phyloP scores from a whole-genome alignment of 2,888 invertebrate genomes.

The Nephrotoma guestfalica region DNA sequence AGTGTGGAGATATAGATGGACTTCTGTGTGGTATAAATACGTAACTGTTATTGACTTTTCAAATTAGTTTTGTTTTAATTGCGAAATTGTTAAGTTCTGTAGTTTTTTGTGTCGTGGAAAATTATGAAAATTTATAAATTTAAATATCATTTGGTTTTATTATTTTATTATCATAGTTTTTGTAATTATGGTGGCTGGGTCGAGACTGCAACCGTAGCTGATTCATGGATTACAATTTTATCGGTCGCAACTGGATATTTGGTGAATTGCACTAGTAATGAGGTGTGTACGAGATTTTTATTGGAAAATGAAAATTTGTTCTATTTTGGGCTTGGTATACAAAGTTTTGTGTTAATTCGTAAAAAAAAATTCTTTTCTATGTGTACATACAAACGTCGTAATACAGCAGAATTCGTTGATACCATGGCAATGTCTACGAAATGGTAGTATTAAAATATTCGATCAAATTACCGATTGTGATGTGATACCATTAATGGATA shows the following conservation, averaged over 20 bases:
- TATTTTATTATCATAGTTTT: not conserved
- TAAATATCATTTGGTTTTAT: not conserved
- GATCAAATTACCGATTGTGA: slow-evolving; percentile 44
- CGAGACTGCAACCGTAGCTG: not conserved
- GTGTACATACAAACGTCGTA: not conserved
- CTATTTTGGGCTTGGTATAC: not conserved
- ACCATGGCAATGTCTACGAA: not conserved
- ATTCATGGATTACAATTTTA: not conserved
- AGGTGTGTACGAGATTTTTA: not conserved
- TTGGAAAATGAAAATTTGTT: not conserved
- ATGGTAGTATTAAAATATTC: slow-evolving; percentile 30
- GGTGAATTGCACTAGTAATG: not conserved
- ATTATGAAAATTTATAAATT: not conserved
- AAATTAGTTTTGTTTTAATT: not conserved
- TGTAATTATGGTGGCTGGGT: not conserved
- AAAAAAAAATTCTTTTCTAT: not conserved
- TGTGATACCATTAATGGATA: slow-evolving; percentile 45
- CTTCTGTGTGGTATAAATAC: not conserved
- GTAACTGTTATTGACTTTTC: not conserved
- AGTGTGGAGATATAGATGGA: not conserved
- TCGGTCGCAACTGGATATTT: not conserved
- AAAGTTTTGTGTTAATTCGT: not conserved
- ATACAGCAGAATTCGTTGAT: not conserved
- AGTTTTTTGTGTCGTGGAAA: not conserved
- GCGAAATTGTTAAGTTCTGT: not conserved